Base-by-base conservation (phyloP, 2,888 invertebrate species). In the Xylota sylvarum region DNA sequence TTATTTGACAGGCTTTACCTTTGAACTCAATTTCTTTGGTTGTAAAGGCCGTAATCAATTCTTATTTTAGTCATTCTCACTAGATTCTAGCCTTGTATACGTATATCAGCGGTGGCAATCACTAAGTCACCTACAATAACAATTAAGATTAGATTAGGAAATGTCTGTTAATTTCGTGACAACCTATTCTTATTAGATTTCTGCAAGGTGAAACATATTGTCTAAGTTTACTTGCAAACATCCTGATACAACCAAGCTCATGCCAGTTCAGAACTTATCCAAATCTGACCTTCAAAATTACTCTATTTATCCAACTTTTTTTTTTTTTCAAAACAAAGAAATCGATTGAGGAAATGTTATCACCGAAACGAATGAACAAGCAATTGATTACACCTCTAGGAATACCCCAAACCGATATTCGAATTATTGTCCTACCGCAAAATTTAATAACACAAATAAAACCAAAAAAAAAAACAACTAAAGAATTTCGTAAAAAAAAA, bases 351-450 rank as follows among this genome's bases (percentile, higher is more conserved):
- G 19, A 48, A 50, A 19, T 10, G 6, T 9, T 58, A 55, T 64
- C 35, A 9, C 56, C 12, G 2, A 55, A 7, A 48, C 0, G 10
- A 56, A 65, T 56, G 46, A n/a, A 35, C 56, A 23, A 55, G 40
- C 43, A 23, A 32, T 23, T 52, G n/a, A n/a, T 40, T 23, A 19
- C 1, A n/a, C 55, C 43, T 12, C 17, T 19, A 55, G 55, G 46
- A 58, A 27, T 40, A 35, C 50, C 67, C 60, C 50, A 6, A 23
- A n/a, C 40, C 23, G 58, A 69, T 50, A 73, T 3, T 9, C 4
- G 2, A 46, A 19, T 67, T 48, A 48, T 30, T 65, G 55, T 37
- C 64, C 55, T 76, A 46, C 52, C 46, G 23, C 55, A 76, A 76
- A 62, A 19, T 43, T 17, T 2, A 17, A 62, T 50, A 37, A 27